Evolutionary conservation across 30 jellyfish, hydroid and myxozoan species (phyloP).

Genomic region (Aurelia sp.): DNA sequence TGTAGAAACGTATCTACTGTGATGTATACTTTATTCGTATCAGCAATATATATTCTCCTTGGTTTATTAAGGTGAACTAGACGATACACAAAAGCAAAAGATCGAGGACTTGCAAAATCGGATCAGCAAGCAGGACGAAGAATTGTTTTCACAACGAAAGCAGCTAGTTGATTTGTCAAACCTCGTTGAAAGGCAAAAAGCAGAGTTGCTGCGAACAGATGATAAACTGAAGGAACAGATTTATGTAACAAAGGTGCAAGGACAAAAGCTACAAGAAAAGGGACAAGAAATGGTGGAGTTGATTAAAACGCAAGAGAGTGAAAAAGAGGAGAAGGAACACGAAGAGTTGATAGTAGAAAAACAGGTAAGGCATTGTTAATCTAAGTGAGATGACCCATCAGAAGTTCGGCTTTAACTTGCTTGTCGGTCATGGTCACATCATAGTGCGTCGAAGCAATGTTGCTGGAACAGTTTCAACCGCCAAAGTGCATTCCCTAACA

Average conservation of each 20-base stretch:
- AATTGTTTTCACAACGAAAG: conserved; percentile 70
- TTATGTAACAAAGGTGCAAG: conserved; percentile 68
- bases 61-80: conserved; percentile 79
- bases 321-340: conserved; percentile 48
- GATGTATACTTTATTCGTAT: too few relatives aligned
- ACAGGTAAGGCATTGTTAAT: conserved; percentile 7
- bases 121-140: conserved; percentile 74
- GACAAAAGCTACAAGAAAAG: conserved; percentile 42
- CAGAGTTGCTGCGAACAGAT: conserved; percentile 73
- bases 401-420: too few relatives aligned
- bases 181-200: conserved; percentile 83
- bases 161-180: conserved; percentile 77
- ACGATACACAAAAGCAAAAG: conserved; percentile 79
- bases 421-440: too few relatives aligned
- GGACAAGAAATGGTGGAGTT: conserved; percentile 67
- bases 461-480: too few relatives aligned
- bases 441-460: too few relatives aligned
- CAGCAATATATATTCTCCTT: too few relatives aligned
- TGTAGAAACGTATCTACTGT: too few relatives aligned
- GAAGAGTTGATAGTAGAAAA: conserved; percentile 22
- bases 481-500: too few relatives aligned
- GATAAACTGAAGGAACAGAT: conserved; percentile 64
- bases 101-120: conserved; percentile 74
- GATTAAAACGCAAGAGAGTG: conserved; percentile 63
- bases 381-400: too few relatives aligned